A percentile compares a stretch with the other conserved stretches of the same genome.
phyloP scores from a whole-genome alignment of 2,797 vertebrate genomes.

The Clarias fuscus region DNA sequence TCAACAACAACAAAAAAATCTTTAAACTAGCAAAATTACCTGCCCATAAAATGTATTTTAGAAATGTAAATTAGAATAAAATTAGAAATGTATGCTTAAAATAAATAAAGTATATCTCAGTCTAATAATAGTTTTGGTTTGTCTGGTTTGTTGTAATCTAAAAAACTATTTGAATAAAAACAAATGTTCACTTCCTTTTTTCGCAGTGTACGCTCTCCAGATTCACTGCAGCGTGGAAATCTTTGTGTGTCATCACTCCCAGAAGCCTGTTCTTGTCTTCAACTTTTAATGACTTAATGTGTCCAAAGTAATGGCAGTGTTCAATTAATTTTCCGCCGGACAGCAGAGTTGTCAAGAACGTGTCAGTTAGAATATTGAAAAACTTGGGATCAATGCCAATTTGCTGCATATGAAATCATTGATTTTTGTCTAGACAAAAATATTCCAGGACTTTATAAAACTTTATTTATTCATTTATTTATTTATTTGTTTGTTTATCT shows the following conservation, averaged over 20 bases:
- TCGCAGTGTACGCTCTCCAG: too few species aligned
- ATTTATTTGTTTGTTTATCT: not conserved
- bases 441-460: not conserved
- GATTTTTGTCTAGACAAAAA: constrained; percentile 4
- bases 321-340: not conserved
- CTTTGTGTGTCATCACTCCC: not conserved
- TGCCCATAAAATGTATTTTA: too few species aligned
- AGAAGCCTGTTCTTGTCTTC: not conserved
- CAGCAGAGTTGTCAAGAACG: not conserved
- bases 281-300: not conserved
- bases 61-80: too few species aligned
- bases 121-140: too few species aligned
- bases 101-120: too few species aligned
- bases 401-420: not conserved
- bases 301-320: not conserved
- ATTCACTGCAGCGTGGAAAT: not conserved
- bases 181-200: too few species aligned
- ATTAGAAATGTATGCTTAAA: too few species aligned
- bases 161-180: too few species aligned
- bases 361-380: too few species aligned
- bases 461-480: not conserved
- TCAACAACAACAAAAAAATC: too few species aligned
- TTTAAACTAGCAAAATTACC: too few species aligned
- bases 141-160: too few species aligned
- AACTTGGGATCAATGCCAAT: not conserved